Evolutionary conservation across 2,797 vertebrate genomes (phyloP).

Genomic region (Adrianichthys oophorus): DNA sequence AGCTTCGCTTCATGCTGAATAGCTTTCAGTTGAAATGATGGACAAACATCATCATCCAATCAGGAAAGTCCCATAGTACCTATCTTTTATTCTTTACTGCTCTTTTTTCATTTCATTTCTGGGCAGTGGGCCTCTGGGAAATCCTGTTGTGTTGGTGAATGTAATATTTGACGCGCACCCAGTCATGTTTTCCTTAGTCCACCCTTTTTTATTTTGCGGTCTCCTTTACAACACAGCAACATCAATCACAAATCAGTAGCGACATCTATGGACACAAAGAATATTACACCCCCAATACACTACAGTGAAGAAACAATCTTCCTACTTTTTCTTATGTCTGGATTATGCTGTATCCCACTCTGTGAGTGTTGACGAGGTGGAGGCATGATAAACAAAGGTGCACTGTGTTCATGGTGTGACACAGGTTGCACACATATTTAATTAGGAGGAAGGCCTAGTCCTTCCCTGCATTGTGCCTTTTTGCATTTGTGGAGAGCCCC

Average conservation of each 20-base stretch:
- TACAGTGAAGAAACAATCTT: constrained; percentile 50
- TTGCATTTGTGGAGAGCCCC: not conserved
- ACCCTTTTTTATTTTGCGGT: no score
- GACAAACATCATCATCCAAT: no score
- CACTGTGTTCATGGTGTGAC: constrained; percentile 15
- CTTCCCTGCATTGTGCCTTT: constrained; percentile 12
- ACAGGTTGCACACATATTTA: constrained; percentile 22
- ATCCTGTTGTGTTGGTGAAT: constrained; percentile 58
- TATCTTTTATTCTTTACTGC: not conserved
- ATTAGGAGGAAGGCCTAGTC: constrained; percentile 21
- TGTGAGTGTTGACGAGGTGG: constrained; percentile 14
- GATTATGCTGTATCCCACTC: constrained; percentile 22
- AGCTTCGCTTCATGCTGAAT: no score
- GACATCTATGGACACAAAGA: no score
- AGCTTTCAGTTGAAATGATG: no score
- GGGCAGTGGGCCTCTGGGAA: constrained; percentile 49
- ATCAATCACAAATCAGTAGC: no score
- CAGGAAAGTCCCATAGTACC: no score
- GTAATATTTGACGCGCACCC: no score
- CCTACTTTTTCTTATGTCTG: constrained; percentile 55
- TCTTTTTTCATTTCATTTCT: constrained; percentile 18
- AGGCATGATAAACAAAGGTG: constrained; percentile 23
- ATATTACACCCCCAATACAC: no score
- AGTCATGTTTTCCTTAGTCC: no score
- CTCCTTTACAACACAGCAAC: no score